Conservation (phyloP, 1,140 invertebrate species). For the Bombus balteatus region DNA sequence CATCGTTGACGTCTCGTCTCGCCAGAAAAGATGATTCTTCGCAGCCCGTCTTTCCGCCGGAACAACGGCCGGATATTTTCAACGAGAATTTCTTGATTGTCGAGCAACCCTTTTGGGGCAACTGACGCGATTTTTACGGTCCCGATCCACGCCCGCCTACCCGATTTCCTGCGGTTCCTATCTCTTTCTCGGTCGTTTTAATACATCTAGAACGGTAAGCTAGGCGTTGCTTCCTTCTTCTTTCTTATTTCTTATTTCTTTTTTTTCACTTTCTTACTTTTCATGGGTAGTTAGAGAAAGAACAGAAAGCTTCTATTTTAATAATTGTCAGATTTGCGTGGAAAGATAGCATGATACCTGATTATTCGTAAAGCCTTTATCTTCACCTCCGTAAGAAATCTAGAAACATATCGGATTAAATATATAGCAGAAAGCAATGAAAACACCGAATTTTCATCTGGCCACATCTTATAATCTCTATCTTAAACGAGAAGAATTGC, state of each 20-base stretch:
- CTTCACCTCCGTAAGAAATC: background rate
- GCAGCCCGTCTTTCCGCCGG: background rate
- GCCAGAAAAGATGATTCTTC: conserved; percentile 37
- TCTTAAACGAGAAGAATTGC: too few species aligned
- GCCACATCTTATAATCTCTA: too few species aligned
- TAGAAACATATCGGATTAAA: background rate
- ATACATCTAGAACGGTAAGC: background rate
- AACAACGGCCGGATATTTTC: conserved; percentile 57
- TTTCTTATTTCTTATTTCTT: background rate
- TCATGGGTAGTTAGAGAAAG: background rate
- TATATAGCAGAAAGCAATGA: background rate
- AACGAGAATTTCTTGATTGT: conserved; percentile 51
- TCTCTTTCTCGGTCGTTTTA: background rate
- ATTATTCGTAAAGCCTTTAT: background rate
- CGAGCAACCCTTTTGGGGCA: conserved; percentile 44
- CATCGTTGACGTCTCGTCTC: conserved; percentile 15
- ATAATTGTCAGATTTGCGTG: background rate
- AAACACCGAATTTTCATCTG: background rate
- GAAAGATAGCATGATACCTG: background rate
- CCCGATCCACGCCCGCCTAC: background rate
- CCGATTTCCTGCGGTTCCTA: background rate
- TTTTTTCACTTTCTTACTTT: too few species aligned
- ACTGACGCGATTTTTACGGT: conserved; percentile 46
- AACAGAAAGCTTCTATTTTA: background rate
- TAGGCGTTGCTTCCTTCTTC: background rate